Conservation (phyloP, 1,140 invertebrate species). For the Heliothis virescens region DNA sequence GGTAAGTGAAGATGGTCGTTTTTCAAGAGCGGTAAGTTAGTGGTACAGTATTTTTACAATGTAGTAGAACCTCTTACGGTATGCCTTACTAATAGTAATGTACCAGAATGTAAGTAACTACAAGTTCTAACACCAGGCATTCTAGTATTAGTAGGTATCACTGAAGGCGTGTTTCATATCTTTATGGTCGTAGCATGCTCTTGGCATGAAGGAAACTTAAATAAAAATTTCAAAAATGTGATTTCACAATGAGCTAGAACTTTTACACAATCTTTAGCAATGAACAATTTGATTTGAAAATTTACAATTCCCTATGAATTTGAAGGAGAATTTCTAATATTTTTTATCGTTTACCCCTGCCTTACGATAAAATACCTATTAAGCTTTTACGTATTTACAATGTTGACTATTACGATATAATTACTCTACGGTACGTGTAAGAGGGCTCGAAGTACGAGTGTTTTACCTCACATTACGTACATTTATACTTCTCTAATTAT, state of each 20-base stretch:
- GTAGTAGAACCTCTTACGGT: constrained; percentile 70
- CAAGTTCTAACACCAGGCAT: constrained; percentile 56
- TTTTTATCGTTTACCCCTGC: constrained; percentile 79
- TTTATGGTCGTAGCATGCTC: constrained; percentile 47
- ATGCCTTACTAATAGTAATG: constrained; percentile 79
- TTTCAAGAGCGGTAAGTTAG: constrained; percentile 67
- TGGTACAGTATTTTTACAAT: constrained; percentile 77
- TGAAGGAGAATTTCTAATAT: constrained; percentile 70
- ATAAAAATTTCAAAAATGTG: constrained; percentile 44
- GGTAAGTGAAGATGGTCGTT: constrained; percentile 70
- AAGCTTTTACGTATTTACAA: constrained; percentile 84
- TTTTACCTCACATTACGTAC: constrained; percentile 22
- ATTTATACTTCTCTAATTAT: constrained; percentile 36
- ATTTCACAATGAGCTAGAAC: constrained; percentile 50
- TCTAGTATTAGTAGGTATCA: constrained; percentile 57
- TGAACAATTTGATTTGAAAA: constrained; percentile 45
- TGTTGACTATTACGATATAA: constrained; percentile 83
- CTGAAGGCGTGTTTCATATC: constrained; percentile 52
- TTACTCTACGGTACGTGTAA: constrained; percentile 62
- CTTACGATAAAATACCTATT: constrained; percentile 68
- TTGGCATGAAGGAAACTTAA: constrained; percentile 34
- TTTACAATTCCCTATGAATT: constrained; percentile 59
- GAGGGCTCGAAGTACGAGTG: constrained; percentile 54
- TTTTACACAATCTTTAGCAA: constrained; percentile 45
- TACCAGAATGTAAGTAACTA: constrained; percentile 59